These are phyloP conservation scores for Aquatica leii DNA, from an alignment of 2,888 invertebrate genomes.

Conservation along the genomic window DNA sequence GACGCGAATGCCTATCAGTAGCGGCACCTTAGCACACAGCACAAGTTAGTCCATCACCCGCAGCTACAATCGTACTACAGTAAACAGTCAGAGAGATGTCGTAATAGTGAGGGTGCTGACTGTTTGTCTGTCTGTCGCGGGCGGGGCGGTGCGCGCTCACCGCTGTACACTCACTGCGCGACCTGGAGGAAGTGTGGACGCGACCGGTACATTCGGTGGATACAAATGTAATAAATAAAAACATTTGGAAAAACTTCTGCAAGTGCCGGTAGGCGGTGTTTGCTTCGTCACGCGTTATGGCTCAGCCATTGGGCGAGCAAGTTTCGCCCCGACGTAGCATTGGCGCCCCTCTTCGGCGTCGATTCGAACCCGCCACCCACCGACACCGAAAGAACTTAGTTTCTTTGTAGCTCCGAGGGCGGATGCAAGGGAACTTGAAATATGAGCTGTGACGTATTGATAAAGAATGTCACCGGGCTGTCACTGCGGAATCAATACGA, in stretches of 20 bases:
- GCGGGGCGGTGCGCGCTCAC: slow-evolving; percentile 56
- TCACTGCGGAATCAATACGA: slow-evolving; percentile 66
- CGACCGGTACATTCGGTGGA: slow-evolving; percentile 73
- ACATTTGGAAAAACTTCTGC: slow-evolving; percentile 65
- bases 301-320: slow-evolving; percentile 63
- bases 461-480: slow-evolving; percentile 75
- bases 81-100: slow-evolving; percentile 60
- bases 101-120: slow-evolving; percentile 56
- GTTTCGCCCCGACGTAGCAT: slow-evolving; percentile 48
- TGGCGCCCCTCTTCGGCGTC: slow-evolving; percentile 53
- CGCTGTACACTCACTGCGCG: slow-evolving; percentile 42
- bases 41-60: slow-evolving; percentile 38
- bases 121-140: slow-evolving; percentile 61
- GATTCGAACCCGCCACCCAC: slow-evolving; percentile 52
- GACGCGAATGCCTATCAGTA: slow-evolving; percentile 32
- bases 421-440: slow-evolving; percentile 63
- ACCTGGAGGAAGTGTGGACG: slow-evolving; percentile 56
- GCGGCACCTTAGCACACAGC: slow-evolving; percentile 29
- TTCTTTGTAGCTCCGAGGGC: slow-evolving; percentile 67
- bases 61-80: slow-evolving; percentile 44
- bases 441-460: slow-evolving; percentile 67
- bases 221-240: slow-evolving; percentile 80
- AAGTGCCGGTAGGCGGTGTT: slow-evolving; percentile 55
- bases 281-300: slow-evolving; percentile 63
- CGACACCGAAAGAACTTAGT: slow-evolving; percentile 63